These are phyloP conservation scores for Berghia stephanieae DNA, from an alignment of 1,140 invertebrate genomes.

Conservation along the genomic window DNA sequence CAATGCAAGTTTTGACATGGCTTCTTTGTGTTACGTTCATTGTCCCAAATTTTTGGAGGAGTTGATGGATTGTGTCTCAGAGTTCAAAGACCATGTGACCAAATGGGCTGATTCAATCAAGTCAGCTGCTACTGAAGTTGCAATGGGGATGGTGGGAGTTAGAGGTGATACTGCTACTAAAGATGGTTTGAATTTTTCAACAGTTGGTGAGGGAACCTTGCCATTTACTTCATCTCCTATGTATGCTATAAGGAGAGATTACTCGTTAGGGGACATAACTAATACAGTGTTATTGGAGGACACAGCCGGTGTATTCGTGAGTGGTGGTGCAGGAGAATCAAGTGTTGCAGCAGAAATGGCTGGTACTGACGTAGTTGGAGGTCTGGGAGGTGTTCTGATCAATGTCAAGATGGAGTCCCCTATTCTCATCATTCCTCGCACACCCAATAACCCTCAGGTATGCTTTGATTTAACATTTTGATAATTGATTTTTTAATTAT, in stretches of 20 bases:
- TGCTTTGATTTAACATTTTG: not conserved
- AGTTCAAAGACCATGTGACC: conserved; percentile 77
- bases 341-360: no score
- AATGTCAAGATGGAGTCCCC: conserved; percentile 87
- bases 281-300: conserved; percentile 39
- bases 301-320: not conserved
- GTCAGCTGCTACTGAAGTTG: conserved; percentile 91
- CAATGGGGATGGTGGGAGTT: conserved; percentile 80
- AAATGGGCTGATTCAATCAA: conserved; percentile 83
- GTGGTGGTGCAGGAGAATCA: not conserved
- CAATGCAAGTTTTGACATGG: conserved; percentile 78
- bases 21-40: conserved; percentile 93
- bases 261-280: conserved; percentile 39
- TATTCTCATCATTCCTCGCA: conserved; percentile 85
- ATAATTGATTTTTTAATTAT: not conserved
- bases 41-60: conserved; percentile 87
- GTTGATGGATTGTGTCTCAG: conserved; percentile 80
- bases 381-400: conserved; percentile 59
- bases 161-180: conserved; percentile 23
- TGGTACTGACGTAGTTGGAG: no score
- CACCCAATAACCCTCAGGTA: conserved; percentile 77
- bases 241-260: conserved; percentile 24
- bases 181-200: no score
- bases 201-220: not conserved
- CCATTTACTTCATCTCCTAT: not conserved